Conservation (phyloP, 2,797 vertebrate species). For the Alectoris magna region DNA sequence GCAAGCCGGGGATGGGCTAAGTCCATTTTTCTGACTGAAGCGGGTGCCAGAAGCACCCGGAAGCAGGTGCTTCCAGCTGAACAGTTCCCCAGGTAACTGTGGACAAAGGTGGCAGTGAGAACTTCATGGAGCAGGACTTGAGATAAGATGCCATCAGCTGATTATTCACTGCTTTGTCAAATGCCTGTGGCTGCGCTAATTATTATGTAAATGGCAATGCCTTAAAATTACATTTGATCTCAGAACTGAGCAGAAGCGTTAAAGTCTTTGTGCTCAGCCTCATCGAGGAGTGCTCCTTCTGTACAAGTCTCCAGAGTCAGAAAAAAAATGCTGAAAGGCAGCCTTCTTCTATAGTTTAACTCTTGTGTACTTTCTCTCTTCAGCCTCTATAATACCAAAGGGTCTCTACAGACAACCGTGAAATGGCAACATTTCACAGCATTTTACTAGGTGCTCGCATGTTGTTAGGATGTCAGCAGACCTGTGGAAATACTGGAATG, state of each 20-base stretch:
- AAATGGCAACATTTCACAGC: background rate
- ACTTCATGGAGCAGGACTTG: background rate
- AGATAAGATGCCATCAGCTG: background rate
- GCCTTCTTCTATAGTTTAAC: background rate
- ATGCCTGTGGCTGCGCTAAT: background rate
- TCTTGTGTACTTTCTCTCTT: background rate
- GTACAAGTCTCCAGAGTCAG: background rate
- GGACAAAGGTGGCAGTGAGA: background rate
- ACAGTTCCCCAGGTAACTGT: background rate
- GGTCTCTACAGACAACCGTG: background rate
- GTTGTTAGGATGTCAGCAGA: background rate
- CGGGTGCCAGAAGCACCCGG: background rate
- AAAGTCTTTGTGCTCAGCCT: background rate
- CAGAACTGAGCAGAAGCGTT: background rate
- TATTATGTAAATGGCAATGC: background rate
- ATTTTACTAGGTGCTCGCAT: background rate
- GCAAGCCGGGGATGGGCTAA: rapidly evolving
- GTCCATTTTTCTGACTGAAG: background rate
- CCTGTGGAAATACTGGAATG: background rate
- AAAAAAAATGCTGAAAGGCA: background rate
- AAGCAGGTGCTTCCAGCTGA: background rate
- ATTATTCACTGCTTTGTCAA: background rate
- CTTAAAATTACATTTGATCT: background rate
- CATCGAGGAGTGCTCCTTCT: background rate
- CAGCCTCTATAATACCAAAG: background rate